Percentiles rank a stretch among this genome's conserved stretches.
Evolutionary conservation across 1,140 invertebrate species (phyloP).

Genomic region (Drosophila murphyi): DNA sequence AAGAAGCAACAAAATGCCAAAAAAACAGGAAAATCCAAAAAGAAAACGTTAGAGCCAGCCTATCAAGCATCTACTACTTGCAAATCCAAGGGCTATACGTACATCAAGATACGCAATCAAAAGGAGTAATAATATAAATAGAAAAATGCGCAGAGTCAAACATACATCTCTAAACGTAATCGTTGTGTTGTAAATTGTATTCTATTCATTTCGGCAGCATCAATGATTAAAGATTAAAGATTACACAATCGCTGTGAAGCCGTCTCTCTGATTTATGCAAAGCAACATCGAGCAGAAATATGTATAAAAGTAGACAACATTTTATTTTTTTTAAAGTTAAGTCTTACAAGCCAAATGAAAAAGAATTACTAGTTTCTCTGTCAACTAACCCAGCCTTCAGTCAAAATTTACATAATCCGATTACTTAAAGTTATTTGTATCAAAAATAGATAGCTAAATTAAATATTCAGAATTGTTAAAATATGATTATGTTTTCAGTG

Average conservation of each 20-base stretch:
- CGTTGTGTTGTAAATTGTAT: not conserved
- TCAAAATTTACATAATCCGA: not conserved
- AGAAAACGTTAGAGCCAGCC: not conserved
- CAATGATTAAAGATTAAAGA: not conserved
- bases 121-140: conserved; percentile 7
- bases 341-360: too few species aligned
- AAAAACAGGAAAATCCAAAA: not conserved
- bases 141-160: not conserved
- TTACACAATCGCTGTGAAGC: too few species aligned
- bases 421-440: not conserved
- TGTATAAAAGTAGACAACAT: not conserved
- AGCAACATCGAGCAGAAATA: too few species aligned
- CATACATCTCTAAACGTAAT: not conserved
- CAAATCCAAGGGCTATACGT: conserved; percentile 10
- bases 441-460: too few species aligned
- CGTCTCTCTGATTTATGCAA: too few species aligned
- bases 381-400: not conserved
- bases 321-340: too few species aligned
- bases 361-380: not conserved
- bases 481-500: not conserved
- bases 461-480: not conserved
- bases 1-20: not conserved
- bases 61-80: conserved; percentile 1
- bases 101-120: conserved; percentile 21
- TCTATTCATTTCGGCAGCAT: not conserved